Evolutionary conservation across 2,888 invertebrate genomes (phyloP), one percentile per base, ranked within the genome.

Genomic region (Gandaritis pyraliata): DNA sequence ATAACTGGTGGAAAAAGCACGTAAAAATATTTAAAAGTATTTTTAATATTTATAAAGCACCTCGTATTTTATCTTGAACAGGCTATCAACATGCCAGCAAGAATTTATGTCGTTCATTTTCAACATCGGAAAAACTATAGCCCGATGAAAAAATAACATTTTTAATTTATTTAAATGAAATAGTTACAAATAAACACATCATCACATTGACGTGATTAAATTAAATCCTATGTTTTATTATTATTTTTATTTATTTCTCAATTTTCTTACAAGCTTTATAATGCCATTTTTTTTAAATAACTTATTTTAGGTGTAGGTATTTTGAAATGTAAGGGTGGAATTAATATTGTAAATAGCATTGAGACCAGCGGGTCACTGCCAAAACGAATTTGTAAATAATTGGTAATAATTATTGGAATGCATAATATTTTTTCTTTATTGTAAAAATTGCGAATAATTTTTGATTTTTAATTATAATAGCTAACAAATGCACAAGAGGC

Each of bases 301-400:
- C 57, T 81, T 79, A 80, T 80, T 77, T 66, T 80, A 80, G 80
- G 39, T 72, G 64, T 77, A 81, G 63, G 65, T 72, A 72, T 68
- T 65, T 69, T 73, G 54, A 67, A 70, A 61, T 62, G 33, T 46
- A 56, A 59, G 63, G 61, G 59, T 59, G 50, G 52, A 36, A 52
- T 43, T 15, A 51, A 57, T 33, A 38, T 46, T 56, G 64, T 67
- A 67, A 73, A 73, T 67, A 74, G 68, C 66, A 30, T 67, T 73
- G 60, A 72, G 80, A 78, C 90, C 89, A 87, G 90, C 90, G 70
- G 83, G 83, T 82, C 88, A 90, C 90, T 90, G 90, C 90, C 90
- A 82, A 80, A 76, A 72, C 67, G 68, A 80, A 16, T 43, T 74
- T 57, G 82, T 84, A 83, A 58, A 83, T 82, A 61, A 66, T 65